These are phyloP conservation scores for Puntigrus tetrazona DNA, from an alignment of 2,113 vertebrate species.

Conservation along the genomic window DNA sequence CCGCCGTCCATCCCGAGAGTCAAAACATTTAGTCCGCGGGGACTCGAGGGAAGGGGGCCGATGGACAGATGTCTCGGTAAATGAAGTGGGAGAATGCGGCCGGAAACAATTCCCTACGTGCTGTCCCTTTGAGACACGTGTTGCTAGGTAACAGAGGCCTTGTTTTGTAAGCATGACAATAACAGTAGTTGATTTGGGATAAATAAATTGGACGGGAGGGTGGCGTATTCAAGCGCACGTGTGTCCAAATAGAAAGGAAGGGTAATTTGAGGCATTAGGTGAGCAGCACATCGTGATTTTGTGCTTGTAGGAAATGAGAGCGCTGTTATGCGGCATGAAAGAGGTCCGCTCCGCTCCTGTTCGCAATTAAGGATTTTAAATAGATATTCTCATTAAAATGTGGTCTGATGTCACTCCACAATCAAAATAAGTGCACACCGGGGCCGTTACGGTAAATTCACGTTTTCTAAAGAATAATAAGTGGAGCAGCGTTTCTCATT, in stretches of 20 bases:
- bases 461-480: too few relatives aligned
- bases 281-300: not conserved
- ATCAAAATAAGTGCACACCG: not conserved
- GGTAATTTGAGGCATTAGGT: constrained; percentile 29
- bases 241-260: constrained; percentile 6
- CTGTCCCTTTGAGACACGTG: constrained; percentile 11
- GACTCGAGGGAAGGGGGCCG: not conserved
- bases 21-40: constrained; percentile 5
- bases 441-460: too few relatives aligned
- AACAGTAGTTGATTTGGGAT: constrained; percentile 34
- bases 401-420: not conserved
- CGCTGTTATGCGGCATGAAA: not conserved
- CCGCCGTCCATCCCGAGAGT: not conserved
- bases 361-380: not conserved
- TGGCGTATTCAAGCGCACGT: not conserved
- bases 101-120: not conserved
- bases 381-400: not conserved
- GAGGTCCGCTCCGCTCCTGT: not conserved
- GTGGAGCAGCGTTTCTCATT: too few relatives aligned
- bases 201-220: constrained; percentile 7
- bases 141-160: constrained; percentile 33
- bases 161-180: constrained; percentile 35
- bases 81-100: not conserved
- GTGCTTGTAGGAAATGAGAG: constrained; percentile 1
- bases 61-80: constrained; percentile 27